Conservation (phyloP, 2,888 invertebrate species). For the Andricus quercusramuli region DNA sequence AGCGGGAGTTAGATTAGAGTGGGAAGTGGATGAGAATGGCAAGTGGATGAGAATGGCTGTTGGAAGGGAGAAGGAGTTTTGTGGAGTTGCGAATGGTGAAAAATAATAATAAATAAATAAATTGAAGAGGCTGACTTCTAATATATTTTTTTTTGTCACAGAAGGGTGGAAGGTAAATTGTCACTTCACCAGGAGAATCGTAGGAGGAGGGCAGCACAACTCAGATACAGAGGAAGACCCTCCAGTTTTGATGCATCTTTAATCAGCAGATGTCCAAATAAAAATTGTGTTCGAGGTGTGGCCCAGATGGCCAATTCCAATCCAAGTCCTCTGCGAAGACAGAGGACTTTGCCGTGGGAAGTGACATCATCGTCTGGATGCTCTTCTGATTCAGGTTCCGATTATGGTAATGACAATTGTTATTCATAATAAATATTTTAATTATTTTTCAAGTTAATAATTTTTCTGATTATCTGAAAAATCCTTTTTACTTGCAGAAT, state of each 20-base stretch:
- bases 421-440: too few species aligned
- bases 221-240: constrained; percentile 62
- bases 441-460: too few species aligned
- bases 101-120: neutral
- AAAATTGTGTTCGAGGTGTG: constrained; percentile 52
- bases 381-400: constrained; percentile 64
- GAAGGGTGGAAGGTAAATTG: constrained; percentile 53
- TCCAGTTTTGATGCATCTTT: constrained; percentile 68
- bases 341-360: constrained; percentile 64
- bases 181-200: constrained; percentile 64
- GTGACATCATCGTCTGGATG: constrained; percentile 67
- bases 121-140: neutral
- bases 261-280: constrained; percentile 61
- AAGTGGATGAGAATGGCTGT: too few species aligned
- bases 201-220: constrained; percentile 61
- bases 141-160: neutral
- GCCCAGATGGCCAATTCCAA: constrained; percentile 60
- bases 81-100: too few species aligned
- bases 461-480: neutral
- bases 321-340: constrained; percentile 58
- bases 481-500: constrained; percentile 45
- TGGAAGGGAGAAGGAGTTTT: too few species aligned
- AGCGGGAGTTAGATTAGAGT: too few species aligned
- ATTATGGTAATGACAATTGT: constrained; percentile 49
- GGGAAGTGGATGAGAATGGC: too few species aligned